Evolutionary conservation across 2,797 vertebrate species (phyloP).

Genomic region (Clarias laeviceps): DNA sequence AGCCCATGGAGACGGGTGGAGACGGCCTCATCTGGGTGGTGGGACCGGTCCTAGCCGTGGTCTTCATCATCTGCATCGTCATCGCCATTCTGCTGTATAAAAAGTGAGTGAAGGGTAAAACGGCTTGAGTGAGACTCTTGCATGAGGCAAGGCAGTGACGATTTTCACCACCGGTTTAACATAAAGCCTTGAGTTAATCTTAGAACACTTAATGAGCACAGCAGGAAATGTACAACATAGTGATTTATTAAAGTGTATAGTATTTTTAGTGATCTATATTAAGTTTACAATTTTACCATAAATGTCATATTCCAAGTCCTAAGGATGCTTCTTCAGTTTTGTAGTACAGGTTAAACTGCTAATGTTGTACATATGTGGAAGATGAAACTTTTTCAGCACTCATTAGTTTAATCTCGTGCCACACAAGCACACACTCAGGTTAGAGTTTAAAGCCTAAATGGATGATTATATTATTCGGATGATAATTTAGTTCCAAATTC

Average conservation of each 20-base stretch:
- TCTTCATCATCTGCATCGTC: conserved; percentile 96
- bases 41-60: conserved; percentile 90
- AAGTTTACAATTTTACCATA: background rate
- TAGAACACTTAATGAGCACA: background rate
- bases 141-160: background rate
- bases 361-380: background rate
- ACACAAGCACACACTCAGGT: background rate
- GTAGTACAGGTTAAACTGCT: background rate
- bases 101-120: conserved; percentile 82
- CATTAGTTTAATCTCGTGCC: background rate
- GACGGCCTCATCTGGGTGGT: conserved; percentile 97
- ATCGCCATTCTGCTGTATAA: conserved; percentile 95
- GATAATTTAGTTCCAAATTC: background rate
- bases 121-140: background rate
- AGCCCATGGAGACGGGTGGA: conserved; percentile 84
- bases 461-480: background rate
- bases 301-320: background rate
- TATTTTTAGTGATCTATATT: background rate
- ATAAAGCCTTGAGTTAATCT: background rate
- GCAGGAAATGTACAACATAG: background rate
- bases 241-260: background rate
- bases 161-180: background rate
- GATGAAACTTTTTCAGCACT: background rate
- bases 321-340: background rate
- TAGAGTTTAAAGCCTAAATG: background rate